Percentiles rank a stretch among this genome's conserved stretches.
Evolutionary conservation across 37 sponge, comb jelly and placozoan species (phyloP).

Genomic region (Hormiphora californensis): DNA sequence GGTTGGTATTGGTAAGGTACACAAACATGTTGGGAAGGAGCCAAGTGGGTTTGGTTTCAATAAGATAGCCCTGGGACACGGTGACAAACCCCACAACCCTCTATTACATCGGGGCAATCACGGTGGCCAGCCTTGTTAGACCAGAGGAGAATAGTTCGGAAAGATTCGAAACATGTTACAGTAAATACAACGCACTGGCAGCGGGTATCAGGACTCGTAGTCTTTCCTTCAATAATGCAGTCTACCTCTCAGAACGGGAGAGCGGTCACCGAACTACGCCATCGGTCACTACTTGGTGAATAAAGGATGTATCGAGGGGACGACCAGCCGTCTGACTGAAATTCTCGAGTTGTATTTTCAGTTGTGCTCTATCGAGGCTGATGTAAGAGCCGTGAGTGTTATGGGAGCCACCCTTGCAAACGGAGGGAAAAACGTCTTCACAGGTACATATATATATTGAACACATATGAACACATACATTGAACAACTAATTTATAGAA

Average conservation of each 20-base stretch:
- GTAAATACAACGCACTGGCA: slow-evolving; percentile 1
- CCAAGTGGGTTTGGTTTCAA: slow-evolving; percentile 52
- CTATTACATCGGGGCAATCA: slow-evolving; percentile 50
- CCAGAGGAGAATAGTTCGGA: neutral
- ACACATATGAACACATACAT: too few relatives aligned
- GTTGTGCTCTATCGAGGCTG: slow-evolving; percentile 77
- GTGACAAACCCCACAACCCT: neutral
- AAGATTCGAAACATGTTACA: neutral
- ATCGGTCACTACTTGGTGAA: slow-evolving; percentile 70
- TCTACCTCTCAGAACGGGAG: slow-evolving; percentile 16
- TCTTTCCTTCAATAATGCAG: slow-evolving; percentile 34
- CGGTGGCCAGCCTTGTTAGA: slow-evolving; percentile 9
- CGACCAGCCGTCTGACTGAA: slow-evolving; percentile 54
- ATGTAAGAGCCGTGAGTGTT: slow-evolving; percentile 63
- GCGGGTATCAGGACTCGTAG: neutral
- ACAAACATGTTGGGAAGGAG: neutral
- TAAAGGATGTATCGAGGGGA: slow-evolving; percentile 55
- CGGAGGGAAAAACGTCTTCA: slow-evolving; percentile 58
- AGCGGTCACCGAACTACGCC: slow-evolving; percentile 72
- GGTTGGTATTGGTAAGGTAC: neutral
- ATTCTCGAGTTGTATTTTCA: slow-evolving; percentile 58
- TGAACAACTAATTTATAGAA: too few relatives aligned
- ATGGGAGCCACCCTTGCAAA: slow-evolving; percentile 91
- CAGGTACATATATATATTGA: neutral
- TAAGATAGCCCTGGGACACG: slow-evolving; percentile 5